A percentile compares a stretch with the other conserved stretches of the same genome.
phyloP scores from a whole-genome alignment of 2,888 invertebrate species.

The Lochmaea capreae region DNA sequence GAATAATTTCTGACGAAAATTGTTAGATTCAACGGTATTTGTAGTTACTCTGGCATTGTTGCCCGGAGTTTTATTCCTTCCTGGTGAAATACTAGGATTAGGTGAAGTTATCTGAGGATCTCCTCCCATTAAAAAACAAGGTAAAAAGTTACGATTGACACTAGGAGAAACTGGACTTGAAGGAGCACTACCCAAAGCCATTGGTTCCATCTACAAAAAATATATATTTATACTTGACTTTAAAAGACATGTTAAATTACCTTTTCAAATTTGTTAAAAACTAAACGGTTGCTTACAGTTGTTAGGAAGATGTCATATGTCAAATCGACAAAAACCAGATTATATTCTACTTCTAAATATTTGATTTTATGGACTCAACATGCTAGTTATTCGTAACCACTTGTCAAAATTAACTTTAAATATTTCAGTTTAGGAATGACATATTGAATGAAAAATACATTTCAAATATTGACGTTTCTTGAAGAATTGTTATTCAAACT shows the following conservation, averaged over 20 bases:
- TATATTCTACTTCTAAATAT: neutral
- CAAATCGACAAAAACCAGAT: neutral
- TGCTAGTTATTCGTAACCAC: neutral
- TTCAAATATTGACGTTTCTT: too few species aligned
- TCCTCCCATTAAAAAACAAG: slow-evolving; percentile 83
- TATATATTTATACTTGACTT: slow-evolving; percentile 3
- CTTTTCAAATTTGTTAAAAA: slow-evolving; percentile 12
- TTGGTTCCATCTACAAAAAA: slow-evolving; percentile 78
- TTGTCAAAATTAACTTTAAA: neutral
- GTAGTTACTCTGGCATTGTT: slow-evolving; percentile 47
- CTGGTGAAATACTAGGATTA: slow-evolving; percentile 60
- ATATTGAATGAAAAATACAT: too few species aligned
- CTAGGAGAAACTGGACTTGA: slow-evolving; percentile 77
- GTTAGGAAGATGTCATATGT: neutral
- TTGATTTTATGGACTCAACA: neutral
- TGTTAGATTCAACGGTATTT: slow-evolving; percentile 53
- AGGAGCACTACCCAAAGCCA: slow-evolving; percentile 83
- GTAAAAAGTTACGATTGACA: slow-evolving; percentile 77
- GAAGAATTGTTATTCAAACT: too few species aligned
- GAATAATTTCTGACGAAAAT: slow-evolving; percentile 60
- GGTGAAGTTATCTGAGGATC: slow-evolving; percentile 67
- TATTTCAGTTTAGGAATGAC: too few species aligned
- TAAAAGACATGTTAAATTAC: slow-evolving; percentile 1
- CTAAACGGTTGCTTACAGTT: slow-evolving; percentile 3
- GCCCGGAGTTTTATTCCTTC: slow-evolving; percentile 42